A percentile compares a stretch with the other conserved stretches of the same genome.
These are phyloP conservation scores for Orchestes rusci DNA, from an alignment of 2,888 invertebrate genomes.

Conservation along the genomic window DNA sequence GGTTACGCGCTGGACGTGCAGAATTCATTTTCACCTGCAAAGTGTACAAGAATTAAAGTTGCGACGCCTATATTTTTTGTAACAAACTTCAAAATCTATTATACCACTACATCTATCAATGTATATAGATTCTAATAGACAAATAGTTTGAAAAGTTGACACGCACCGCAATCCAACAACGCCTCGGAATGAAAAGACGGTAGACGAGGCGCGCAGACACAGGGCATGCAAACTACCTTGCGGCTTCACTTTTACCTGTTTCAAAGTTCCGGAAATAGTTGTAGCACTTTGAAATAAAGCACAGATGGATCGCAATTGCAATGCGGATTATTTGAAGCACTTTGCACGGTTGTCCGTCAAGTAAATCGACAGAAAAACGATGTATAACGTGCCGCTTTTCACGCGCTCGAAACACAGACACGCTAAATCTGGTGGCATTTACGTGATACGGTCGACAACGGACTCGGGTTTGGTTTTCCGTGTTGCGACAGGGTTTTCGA, in stretches of 20 bases:
- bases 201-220: slow-evolving; percentile 29
- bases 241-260: slow-evolving; percentile 28
- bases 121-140: too few relatives aligned
- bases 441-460: too few relatives aligned
- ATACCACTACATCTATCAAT: too few relatives aligned
- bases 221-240: slow-evolving; percentile 30
- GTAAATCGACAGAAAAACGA: slow-evolving; percentile 25
- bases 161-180: slow-evolving; percentile 12
- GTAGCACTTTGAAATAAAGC: slow-evolving; percentile 9
- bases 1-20: slow-evolving; percentile 55
- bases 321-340: slow-evolving; percentile 25
- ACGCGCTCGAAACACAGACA: too few relatives aligned
- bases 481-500: slow-evolving; percentile 36
- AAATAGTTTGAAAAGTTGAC: not conserved
- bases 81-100: too few relatives aligned
- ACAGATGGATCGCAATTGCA: slow-evolving; percentile 16
- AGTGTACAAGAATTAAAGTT: not conserved
- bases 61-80: too few relatives aligned
- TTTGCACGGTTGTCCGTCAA: slow-evolving; percentile 30
- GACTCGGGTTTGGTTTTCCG: slow-evolving; percentile 32
- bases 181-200: slow-evolving; percentile 13
- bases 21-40: slow-evolving; percentile 14
- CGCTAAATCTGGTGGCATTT: too few relatives aligned
- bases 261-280: slow-evolving; percentile 14
- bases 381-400: slow-evolving; percentile 29